Evolutionary conservation across 2,888 invertebrate genomes (phyloP).

Genomic region (Dynastes hyllus): DNA sequence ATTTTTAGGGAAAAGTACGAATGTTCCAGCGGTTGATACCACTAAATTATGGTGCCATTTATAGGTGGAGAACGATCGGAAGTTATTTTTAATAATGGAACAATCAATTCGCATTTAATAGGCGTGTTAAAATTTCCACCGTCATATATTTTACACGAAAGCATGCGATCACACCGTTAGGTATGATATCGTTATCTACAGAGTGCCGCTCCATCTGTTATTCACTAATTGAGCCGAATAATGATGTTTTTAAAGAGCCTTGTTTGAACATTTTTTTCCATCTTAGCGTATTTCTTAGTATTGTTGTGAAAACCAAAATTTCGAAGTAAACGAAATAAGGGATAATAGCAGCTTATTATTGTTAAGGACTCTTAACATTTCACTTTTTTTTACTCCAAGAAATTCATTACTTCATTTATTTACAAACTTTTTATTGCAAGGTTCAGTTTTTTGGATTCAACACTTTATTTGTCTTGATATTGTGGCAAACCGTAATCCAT

Average conservation of each 20-base stretch:
- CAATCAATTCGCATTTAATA: slow-evolving; percentile 28
- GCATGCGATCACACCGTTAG: slow-evolving; percentile 7
- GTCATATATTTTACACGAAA: slow-evolving; percentile 2
- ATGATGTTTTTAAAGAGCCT: neutral
- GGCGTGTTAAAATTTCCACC: slow-evolving; percentile 23
- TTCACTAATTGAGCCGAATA: slow-evolving; percentile 5
- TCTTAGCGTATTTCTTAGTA: no score
- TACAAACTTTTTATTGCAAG: no score
- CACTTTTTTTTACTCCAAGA: no score
- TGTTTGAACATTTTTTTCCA: no score
- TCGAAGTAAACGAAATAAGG: no score
- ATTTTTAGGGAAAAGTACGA: slow-evolving; percentile 32
- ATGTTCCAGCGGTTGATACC: slow-evolving; percentile 30
- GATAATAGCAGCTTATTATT: no score
- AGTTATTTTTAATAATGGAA: slow-evolving; percentile 41
- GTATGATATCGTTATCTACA: neutral
- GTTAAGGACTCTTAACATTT: no score
- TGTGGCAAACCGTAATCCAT: no score
- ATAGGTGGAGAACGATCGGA: slow-evolving; percentile 37
- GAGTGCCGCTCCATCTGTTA: slow-evolving; percentile 4
- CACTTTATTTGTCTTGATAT: no score
- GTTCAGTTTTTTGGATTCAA: no score
- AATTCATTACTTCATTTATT: no score
- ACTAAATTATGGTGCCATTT: slow-evolving; percentile 32
- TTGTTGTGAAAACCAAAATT: no score